Base-by-base conservation (phyloP, 2,797 vertebrate genomes). In the Helostoma temminkii region DNA sequence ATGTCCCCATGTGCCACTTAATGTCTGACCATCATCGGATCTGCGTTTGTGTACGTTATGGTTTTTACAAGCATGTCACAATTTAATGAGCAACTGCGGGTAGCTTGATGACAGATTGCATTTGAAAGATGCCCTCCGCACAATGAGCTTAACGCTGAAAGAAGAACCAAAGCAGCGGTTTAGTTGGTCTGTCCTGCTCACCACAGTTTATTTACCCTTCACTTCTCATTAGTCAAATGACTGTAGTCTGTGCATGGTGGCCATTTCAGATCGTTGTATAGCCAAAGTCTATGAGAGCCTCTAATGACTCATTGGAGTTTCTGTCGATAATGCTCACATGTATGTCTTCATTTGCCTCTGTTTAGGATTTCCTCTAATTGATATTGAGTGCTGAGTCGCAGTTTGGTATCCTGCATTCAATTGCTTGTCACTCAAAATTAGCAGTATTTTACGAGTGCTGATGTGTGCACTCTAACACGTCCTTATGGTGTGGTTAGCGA, bases 131-230 rank as follows among this genome's bases (percentile, higher is more conserved):
- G 1, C n/a, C 58, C 37, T 60, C 66, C 36, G 56, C 39, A 0
- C 16, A 0, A 67, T 43, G 64, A 66, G 47, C 57, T 25, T 41
- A 28, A 3, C 6, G 30, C 65, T 68, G 58, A 83, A 56, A 66
- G 76, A 62, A 49, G 59, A 64, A 52, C 30, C 64, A 18, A 36
- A 63, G 76, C 26, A 9, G 49, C 14, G 6, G 60, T 60, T 52
- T 65, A 46, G 71, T 45, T 10, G n/a, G 46, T 66, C 87, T 80
- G 86, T 75, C 55, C 30, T 77, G 71, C 76, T 87, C 86, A 68
- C 75, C 46, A 9, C 58, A 34, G 86, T 90, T 88, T 91, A 89
- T 90, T 90, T 88, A 87, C 75, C 82, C 66, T 81, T 92, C 90
- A 64, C 82, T 78, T 89, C 76, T 84, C 85, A 82, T 90, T 86